Base-by-base conservation (phyloP, 2,113 vertebrate genomes). In the Ariopsis seemanni region DNA sequence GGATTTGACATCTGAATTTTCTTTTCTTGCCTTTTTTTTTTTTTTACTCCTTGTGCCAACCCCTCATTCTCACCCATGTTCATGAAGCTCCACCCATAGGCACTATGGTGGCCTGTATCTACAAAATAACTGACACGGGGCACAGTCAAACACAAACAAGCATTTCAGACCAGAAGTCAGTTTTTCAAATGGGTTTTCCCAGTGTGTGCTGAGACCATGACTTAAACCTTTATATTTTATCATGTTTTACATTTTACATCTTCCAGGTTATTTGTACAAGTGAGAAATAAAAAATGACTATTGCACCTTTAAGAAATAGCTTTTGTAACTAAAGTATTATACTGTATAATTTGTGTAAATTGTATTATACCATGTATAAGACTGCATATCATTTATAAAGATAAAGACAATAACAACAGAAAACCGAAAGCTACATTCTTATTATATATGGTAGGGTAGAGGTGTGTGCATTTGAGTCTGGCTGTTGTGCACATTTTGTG, bases 361-460 rank as follows among this genome's bases (percentile, higher is more conserved):
- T 63, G 50, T 79, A 48, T 88, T 84, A 84, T 88, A 87, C 42
- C 55, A 42, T 88, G 83, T 78, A 88, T 72, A 72, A 48, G 20
- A 87, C 79, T 82, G 80, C 86, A 89, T 77, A 88, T 90, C 85
- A 90, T 89, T 90, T 89, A 92, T 85, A 75, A 89, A 80, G 86
- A 88, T 84, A 55, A 86, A 88, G 82, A 91, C 71, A 90, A 87
- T 85, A 89, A 84, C 89, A 57, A 57, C 55, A 57, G 55, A 11
- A 57, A 90, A 90, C 92, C 92, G 93, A 95, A 92, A 94, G 95
- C 92, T 92, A 93, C 88, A 81, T 83, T 90, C 86, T 86, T 27
- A 93, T 90, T 90, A 18, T 20, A 85, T 92, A 94, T 90, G 86
- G 55, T 2, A n/a, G 22, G 83, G 74, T 60, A 90, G 18, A 71